These are phyloP conservation scores for Hypomesus transpacificus DNA, from an alignment of 2,113 vertebrate species.

Conservation along the genomic window DNA sequence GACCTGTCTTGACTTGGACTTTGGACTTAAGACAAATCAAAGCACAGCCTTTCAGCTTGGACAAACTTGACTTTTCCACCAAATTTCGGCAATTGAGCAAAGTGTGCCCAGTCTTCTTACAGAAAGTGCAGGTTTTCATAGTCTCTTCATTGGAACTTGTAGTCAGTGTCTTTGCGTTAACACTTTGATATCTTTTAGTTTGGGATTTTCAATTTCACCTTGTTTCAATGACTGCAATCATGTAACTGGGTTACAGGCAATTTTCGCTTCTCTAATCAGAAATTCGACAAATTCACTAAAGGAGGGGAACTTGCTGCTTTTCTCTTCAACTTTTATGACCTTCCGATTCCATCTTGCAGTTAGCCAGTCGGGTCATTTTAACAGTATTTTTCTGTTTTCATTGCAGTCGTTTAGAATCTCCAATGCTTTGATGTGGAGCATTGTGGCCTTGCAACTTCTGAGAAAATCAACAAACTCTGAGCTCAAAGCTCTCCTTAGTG, in stretches of 20 bases:
- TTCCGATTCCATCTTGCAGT: constrained; percentile 29
- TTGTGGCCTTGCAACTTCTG: constrained; percentile 27
- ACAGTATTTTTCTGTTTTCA: constrained; percentile 26
- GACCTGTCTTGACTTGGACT: background rate
- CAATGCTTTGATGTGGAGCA: constrained; percentile 24
- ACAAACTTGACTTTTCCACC: constrained; percentile 32
- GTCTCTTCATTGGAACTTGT: too few species aligned
- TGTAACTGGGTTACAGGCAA: constrained; percentile 18
- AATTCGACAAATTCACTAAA: constrained; percentile 29
- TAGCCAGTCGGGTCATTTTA: constrained; percentile 37
- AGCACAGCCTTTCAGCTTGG: constrained; percentile 14
- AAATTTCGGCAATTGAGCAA: constrained; percentile 24
- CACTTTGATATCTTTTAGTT: too few species aligned
- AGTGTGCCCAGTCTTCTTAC: constrained; percentile 16
- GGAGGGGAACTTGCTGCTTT: background rate
- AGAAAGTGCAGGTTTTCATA: too few species aligned
- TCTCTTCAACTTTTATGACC: constrained; percentile 15
- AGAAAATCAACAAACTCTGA: constrained; percentile 35
- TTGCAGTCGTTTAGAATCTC: constrained; percentile 41
- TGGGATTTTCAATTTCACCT: too few species aligned
- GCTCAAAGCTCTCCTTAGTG: constrained; percentile 35
- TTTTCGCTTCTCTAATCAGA: constrained; percentile 23
- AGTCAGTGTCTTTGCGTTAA: too few species aligned
- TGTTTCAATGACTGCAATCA: too few species aligned
- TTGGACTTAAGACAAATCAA: constrained; percentile 34